Percentiles rank a stretch among this genome's conserved stretches.
These are phyloP conservation scores for Meghimatium bilineatum DNA, from an alignment of 2,888 invertebrate species.

Conservation along the genomic window DNA sequence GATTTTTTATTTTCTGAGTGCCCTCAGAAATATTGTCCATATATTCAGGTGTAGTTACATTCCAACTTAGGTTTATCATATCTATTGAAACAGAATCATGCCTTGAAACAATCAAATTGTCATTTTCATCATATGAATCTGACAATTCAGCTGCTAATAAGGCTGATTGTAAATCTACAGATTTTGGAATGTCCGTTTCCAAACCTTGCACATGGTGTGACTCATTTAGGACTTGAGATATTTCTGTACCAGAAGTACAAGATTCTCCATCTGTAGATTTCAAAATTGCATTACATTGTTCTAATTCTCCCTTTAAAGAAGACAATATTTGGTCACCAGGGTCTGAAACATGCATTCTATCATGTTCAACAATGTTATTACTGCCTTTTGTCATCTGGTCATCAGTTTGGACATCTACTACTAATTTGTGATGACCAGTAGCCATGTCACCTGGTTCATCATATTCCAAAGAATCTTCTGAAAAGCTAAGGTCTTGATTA, in stretches of 20 bases:
- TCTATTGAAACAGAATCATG: slow-evolving; percentile 7
- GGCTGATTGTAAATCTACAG: not conserved
- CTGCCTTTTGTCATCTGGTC: not conserved
- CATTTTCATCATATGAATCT: not conserved
- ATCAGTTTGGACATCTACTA: not conserved
- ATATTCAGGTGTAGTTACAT: slow-evolving; percentile 6
- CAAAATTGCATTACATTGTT: not conserved
- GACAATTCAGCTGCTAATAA: not conserved
- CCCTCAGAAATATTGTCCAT: not conserved
- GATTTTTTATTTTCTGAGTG: not conserved
- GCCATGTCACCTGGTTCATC: not conserved
- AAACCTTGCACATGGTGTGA: not conserved
- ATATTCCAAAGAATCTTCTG: slow-evolving; percentile 28
- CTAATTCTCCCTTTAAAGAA: not conserved
- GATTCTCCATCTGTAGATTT: not conserved
- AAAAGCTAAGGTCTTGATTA: not conserved
- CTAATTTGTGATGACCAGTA: not conserved
- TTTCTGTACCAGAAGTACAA: not conserved
- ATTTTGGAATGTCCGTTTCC: not conserved
- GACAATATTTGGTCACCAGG: not conserved
- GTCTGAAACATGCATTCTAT: not conserved
- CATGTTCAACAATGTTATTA: not conserved
- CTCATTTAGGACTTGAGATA: not conserved
- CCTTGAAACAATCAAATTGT: not conserved
- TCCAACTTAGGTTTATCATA: not conserved